Conservation (phyloP, 2,113 vertebrate species). For the Limanda limanda region DNA sequence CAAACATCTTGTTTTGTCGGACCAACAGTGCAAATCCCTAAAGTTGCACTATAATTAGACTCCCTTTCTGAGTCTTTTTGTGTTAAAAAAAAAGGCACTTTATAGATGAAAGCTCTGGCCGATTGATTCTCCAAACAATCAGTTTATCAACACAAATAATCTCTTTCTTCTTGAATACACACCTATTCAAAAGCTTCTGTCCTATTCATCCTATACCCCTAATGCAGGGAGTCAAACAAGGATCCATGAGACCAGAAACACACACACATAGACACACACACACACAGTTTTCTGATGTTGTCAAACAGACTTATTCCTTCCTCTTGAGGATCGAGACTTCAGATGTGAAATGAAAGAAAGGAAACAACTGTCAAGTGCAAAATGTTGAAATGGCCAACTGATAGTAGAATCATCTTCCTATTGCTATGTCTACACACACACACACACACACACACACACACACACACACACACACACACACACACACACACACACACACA, state of each 20-base stretch:
- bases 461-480: not conserved
- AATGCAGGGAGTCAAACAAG: slow-evolving; percentile 8
- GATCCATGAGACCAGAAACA: slow-evolving; percentile 1
- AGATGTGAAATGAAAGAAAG: slow-evolving; percentile 4
- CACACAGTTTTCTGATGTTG: slow-evolving; percentile 5
- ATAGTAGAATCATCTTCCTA: slow-evolving; percentile 50
- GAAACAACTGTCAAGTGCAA: slow-evolving; percentile 30
- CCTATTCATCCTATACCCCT: not conserved
- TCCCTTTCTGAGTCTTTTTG: not conserved
- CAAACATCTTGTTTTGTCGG: not conserved
- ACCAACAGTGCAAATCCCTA: not conserved
- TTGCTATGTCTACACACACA: slow-evolving; percentile 17
- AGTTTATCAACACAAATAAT: not conserved
- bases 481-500: slow-evolving; percentile 5
- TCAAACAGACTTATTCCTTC: slow-evolving; percentile 16
- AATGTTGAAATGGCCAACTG: slow-evolving; percentile 46
- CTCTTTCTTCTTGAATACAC: not conserved
- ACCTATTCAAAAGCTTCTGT: not conserved
- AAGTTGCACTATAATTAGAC: too few relatives aligned
- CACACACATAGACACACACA: slow-evolving; percentile 14
- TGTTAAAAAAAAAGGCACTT: not conserved
- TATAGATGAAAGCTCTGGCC: not conserved
- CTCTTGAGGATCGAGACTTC: slow-evolving; percentile 6
- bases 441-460: not conserved
- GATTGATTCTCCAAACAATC: not conserved